Evolutionary conservation across 2,113 vertebrate genomes (phyloP).

Genomic region (Stigmatopora argus): DNA sequence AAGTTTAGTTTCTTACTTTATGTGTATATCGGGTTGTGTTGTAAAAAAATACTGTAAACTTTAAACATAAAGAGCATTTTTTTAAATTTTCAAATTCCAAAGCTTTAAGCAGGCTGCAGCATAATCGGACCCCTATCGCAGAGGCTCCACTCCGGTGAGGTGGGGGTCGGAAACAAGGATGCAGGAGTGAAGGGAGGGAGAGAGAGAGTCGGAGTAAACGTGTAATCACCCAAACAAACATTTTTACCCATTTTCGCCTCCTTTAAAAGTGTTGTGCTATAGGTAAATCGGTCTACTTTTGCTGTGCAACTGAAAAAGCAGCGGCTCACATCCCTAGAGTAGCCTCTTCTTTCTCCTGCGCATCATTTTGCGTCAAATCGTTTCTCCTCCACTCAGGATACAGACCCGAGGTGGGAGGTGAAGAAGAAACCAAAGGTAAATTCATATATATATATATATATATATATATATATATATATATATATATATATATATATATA

Average conservation of each 20-base stretch:
- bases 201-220: conserved; percentile 34
- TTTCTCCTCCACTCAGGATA: conserved; percentile 44
- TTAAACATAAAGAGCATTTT: not conserved
- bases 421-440: conserved; percentile 55
- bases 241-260: conserved; percentile 56
- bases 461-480: too few species aligned
- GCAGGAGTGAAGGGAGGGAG: not conserved
- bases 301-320: conserved; percentile 33
- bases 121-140: conserved; percentile 26
- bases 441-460: too few species aligned
- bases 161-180: not conserved
- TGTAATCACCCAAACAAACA: conserved; percentile 66
- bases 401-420: not conserved
- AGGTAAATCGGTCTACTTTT: conserved; percentile 43
- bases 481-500: too few species aligned
- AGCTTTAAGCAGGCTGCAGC: conserved; percentile 26
- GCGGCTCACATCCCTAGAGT: conserved; percentile 32
- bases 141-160: not conserved
- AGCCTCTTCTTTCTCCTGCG: conserved; percentile 29
- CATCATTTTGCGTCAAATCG: conserved; percentile 23
- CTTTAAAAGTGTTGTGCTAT: conserved; percentile 54
- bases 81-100: conserved; percentile 20
- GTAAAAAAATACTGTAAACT: not conserved
- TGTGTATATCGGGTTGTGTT: not conserved
- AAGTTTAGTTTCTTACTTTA: not conserved